Evolutionary conservation across 2,113 vertebrate species (phyloP).

Genomic region (Paracanthobrama guichenoti): DNA sequence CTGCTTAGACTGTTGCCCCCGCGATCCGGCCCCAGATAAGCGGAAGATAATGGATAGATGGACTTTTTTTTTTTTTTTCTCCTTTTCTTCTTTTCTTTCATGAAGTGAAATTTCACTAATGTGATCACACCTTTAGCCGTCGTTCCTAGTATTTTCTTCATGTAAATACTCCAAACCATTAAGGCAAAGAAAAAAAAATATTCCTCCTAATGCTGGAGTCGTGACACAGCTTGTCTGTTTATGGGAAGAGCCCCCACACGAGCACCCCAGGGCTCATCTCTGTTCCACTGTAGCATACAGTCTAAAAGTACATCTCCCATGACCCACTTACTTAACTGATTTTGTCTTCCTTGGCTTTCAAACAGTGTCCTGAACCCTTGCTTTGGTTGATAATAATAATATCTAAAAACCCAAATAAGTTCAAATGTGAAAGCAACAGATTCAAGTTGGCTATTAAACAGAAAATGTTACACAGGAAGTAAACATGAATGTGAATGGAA

Average conservation of each 20-base stretch:
- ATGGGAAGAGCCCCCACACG: constrained; percentile 4
- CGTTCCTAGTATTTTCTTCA: neutral
- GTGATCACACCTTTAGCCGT: neutral
- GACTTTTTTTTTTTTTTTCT: too few relatives aligned
- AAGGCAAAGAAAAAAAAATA: neutral
- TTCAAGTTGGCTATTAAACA: too few relatives aligned
- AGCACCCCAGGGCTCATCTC: neutral
- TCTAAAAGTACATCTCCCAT: constrained; percentile 63
- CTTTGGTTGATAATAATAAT: too few relatives aligned
- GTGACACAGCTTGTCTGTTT: constrained; percentile 16
- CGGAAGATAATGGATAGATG: too few relatives aligned
- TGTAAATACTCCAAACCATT: neutral
- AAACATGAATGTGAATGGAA: too few relatives aligned
- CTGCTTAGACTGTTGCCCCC: too few relatives aligned
- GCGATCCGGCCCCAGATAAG: too few relatives aligned
- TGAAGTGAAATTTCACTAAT: neutral
- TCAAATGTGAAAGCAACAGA: neutral
- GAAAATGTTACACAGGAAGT: too few relatives aligned
- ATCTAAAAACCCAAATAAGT: neutral
- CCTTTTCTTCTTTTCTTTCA: too few relatives aligned
- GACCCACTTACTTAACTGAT: constrained; percentile 66
- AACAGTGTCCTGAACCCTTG: constrained; percentile 56
- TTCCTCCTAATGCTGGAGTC: neutral
- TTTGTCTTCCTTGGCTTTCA: constrained; percentile 59
- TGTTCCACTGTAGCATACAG: constrained; percentile 33